Evolutionary conservation across 2,888 invertebrate genomes (phyloP), one percentile per base, ranked within the genome.

Genomic region (Itoplectis maculator): DNA sequence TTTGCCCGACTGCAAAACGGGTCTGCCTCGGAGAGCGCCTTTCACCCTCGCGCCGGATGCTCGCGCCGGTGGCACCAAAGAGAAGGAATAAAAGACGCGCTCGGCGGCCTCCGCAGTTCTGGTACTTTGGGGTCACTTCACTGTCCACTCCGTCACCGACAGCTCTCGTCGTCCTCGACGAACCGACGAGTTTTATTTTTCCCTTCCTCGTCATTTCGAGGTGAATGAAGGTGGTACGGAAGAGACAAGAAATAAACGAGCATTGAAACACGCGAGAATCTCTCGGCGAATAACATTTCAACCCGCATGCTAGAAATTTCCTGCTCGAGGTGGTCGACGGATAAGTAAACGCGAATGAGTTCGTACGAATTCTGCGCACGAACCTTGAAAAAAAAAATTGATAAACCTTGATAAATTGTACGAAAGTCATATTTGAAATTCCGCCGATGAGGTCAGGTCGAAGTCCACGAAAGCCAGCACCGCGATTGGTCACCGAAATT

Each of bases 261-360:
- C 35, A 51, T 81, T 61, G 73, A 61, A 42, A 42, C 35, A 20
- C 81, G 51, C 81, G 51, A 73, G 77, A 68, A 77, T 66, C 77
- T 35, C 65, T 76, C 37, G 20, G 35, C 54, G 61, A 73, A 77
- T 66, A 73, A 72, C 68, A 77, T 77, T 81, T 68, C 42, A 42
- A 72, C 49, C 54, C 35, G 37, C 40, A 51, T 8, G 40, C 59
- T 70, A 7, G 35, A 59, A 47, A 20, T n/a, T n/a, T 47, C 35
- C 15, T 72, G 66, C 61, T 56, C 56, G 37, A 63, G 59, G 49
- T 40, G 40, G 79, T 35, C 40, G 37, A 65, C 56, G 45, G 29
- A 11, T 49, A 73, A 72, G 37, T 61, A 54, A 56, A 35, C 13
- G 35, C 35, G 35, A 5, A 56, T 35, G n/a, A 35, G 35, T 35